These are phyloP conservation scores for Halocynthia aurantium DNA, from an alignment of 23 tunicate species.

Conservation along the genomic window DNA sequence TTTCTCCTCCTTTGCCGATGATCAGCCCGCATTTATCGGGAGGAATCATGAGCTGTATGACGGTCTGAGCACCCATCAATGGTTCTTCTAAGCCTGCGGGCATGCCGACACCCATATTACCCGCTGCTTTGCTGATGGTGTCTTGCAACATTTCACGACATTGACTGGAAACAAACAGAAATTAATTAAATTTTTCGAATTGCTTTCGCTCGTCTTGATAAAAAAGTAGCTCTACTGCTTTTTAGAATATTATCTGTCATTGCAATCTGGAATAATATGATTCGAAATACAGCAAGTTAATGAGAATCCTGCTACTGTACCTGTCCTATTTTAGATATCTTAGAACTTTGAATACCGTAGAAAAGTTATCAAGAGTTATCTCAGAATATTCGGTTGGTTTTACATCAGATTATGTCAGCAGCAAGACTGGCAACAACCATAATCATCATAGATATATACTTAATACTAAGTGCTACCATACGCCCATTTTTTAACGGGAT, in stretches of 20 bases:
- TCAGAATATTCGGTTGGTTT: no score
- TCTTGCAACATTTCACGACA: slow-evolving; percentile 18
- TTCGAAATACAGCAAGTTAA: no score
- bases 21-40: slow-evolving; percentile 98
- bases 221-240: neutral
- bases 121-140: slow-evolving; percentile 1
- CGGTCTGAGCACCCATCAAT: slow-evolving; percentile 13
- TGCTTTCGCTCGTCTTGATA: neutral
- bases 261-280: no score
- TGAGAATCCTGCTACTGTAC: no score
- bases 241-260: neutral
- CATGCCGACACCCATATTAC: neutral
- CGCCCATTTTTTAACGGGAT: no score
- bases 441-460: no score
- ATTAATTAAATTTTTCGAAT: neutral
- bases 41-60: slow-evolving; percentile 59
- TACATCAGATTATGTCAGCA: no score
- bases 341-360: no score
- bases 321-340: no score
- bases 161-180: neutral
- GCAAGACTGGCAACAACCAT: no score
- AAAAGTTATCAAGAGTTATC: no score
- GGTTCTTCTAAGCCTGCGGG: slow-evolving; percentile 8
- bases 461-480: no score
- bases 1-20: slow-evolving; percentile 98